Conservation (phyloP, 2,888 invertebrate genomes). For the Eupithecia tripunctaria region DNA sequence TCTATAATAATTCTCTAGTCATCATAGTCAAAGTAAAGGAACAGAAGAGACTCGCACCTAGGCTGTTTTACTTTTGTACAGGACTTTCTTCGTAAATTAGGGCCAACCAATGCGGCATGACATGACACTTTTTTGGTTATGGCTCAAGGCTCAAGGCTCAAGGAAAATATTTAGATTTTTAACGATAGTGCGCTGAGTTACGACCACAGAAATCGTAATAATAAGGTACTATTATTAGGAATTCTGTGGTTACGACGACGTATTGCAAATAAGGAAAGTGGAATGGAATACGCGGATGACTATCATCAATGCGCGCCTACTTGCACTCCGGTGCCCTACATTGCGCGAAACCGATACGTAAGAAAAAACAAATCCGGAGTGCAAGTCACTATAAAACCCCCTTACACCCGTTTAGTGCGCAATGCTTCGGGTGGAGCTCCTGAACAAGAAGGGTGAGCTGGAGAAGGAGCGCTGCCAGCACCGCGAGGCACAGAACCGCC, state of each 20-base stretch:
- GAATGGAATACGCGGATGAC: background rate
- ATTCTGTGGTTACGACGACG: too few species aligned
- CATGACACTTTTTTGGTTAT: background rate
- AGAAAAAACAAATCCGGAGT: too few species aligned
- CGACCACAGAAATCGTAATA: too few species aligned
- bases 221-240: too few species aligned
- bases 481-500: constrained; percentile 76
- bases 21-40: background rate
- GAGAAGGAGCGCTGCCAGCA: constrained; percentile 85
- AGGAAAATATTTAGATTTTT: background rate
- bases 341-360: too few species aligned
- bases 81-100: background rate
- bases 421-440: constrained; percentile 68
- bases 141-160: background rate
- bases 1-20: background rate
- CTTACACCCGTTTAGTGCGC: constrained; percentile 63
- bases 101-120: background rate
- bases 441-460: constrained; percentile 80
- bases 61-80: background rate
- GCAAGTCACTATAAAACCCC: background rate
- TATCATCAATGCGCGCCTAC: background rate
- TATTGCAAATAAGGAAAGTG: too few species aligned
- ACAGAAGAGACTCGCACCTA: background rate
- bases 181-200: too few species aligned
- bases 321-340: background rate